Percentiles rank a stretch among this genome's conserved stretches.
Evolutionary conservation across 1,140 invertebrate genomes (phyloP).

Genomic region (Aricia agestis): DNA sequence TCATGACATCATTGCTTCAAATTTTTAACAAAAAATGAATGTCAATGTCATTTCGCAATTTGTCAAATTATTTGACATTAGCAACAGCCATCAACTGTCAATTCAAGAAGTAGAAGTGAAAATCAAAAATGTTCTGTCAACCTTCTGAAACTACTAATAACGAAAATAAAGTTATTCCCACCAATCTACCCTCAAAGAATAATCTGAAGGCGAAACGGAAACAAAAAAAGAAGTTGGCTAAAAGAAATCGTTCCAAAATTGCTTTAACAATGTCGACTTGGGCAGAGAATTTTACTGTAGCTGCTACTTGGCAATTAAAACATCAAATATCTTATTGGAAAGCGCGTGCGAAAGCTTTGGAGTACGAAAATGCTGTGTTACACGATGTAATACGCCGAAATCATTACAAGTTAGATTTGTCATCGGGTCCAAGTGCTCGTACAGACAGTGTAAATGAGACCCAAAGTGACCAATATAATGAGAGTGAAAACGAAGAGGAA

Average conservation of each 20-base stretch:
- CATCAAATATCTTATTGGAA: conserved; percentile 81
- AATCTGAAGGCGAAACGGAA: conserved; percentile 23
- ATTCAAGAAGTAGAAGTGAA: background rate
- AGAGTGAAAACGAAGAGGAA: conserved; percentile 30
- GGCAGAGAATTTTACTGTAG: conserved; percentile 53
- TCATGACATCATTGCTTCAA: too few relatives aligned
- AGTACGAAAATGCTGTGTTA: conserved; percentile 80
- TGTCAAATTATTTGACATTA: too few relatives aligned
- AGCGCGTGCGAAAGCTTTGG: conserved; percentile 78
- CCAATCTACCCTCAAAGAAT: conserved; percentile 25
- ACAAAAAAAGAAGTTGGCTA: conserved; percentile 29
- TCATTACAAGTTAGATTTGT: conserved; percentile 34
- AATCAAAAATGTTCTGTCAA: conserved; percentile 36
- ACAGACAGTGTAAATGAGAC: conserved; percentile 25
- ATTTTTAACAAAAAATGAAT: too few relatives aligned
- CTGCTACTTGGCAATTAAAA: conserved; percentile 73
- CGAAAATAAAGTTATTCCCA: conserved; percentile 18
- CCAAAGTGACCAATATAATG: conserved; percentile 22
- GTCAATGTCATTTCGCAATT: too few relatives aligned
- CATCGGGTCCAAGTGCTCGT: conserved; percentile 23
- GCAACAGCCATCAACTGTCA: background rate
- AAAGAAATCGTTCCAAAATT: conserved; percentile 32
- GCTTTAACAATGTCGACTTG: conserved; percentile 52
- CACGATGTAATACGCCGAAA: conserved; percentile 68
- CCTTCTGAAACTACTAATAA: conserved; percentile 28